Base-by-base conservation (phyloP, 2,113 vertebrate species). In the Petrocephalus zakoni region DNA sequence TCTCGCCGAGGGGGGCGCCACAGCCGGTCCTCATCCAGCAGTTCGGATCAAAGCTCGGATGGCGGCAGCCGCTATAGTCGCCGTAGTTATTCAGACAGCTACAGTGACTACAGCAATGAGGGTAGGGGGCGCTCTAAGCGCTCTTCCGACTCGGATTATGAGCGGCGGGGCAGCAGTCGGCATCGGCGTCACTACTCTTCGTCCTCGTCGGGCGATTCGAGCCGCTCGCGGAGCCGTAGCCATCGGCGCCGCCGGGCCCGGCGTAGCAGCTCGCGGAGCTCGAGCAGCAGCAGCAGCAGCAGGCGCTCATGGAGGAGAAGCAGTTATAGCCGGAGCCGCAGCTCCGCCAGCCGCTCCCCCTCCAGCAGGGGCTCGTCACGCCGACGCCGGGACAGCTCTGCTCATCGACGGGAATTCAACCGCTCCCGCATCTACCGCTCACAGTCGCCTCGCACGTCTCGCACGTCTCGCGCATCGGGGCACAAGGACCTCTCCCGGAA, bases 341-440 rank as follows among this genome's bases (percentile, higher is more conserved):
- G 98, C 93, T 97, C 96, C 6, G 98, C 96, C 0, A 97, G 95
- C 91, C 95, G 93, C 89, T 96, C 96, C 3, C 96, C 95, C 10
- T 90, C 93, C 87, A 95, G 97, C 92, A 96, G 95, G 10, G 98
- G 97, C 0, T 88, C 97, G 90, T 86, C 97, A 93, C 95, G 97
- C 25, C 96, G 96, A 13, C 95, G 94, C 15, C n/a, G 90, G n/a
- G 97, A 97, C 87, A 97, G 96, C 87, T 96, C 97, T 0, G 92
- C 94, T 0, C 91, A 88, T 0, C 96, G 96, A 9, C 95, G 97
- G 64, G 97, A 99, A 91, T 99, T 99, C 90, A 99, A 97, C 94
- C 96, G 96, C 55, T 98, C 98, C 9, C 96, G 97, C 89, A 97
- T 99, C 91, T 99, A 99, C 89, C 97, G 97, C 52, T 99, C 98